These are phyloP conservation scores for Struthio camelus DNA, from an alignment of 2,113 vertebrate genomes.

Conservation along the genomic window DNA sequence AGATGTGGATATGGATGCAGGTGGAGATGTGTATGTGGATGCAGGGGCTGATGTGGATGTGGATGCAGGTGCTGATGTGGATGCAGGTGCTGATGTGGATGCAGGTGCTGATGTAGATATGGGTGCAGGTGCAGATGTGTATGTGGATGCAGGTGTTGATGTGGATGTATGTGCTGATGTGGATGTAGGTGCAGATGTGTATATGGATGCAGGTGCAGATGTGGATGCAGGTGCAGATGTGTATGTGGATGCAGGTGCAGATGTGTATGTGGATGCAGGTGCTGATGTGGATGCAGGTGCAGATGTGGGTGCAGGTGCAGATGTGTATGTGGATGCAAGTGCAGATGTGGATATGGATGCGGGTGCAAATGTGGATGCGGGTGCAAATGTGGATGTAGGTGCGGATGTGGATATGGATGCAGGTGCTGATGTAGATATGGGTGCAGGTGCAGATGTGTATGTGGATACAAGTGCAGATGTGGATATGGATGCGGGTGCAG, in stretches of 20 bases:
- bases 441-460: too few relatives aligned
- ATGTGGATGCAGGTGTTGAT: background rate
- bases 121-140: background rate
- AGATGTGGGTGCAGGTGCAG: fast-evolving
- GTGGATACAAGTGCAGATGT: background rate
- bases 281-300: fast-evolving
- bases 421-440: background rate
- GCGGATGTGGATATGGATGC: background rate
- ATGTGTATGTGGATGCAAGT: background rate
- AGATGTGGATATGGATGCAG: background rate
- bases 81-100: background rate
- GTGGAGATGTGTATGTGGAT: too few relatives aligned
- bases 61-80: background rate
- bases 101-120: fast-evolving
- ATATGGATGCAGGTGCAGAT: background rate
- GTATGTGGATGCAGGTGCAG: fast-evolving
- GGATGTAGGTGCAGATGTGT: background rate
- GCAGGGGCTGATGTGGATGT: background rate
- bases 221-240: too few relatives aligned
- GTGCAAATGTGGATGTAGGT: too few relatives aligned
- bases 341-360: too few relatives aligned
- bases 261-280: background rate
- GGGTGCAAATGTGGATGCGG: background rate
- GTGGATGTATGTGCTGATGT: background rate
- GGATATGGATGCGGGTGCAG: too few relatives aligned